Conservation (phyloP, 2,797 vertebrate species). For the Parotocinclus haroldoi region DNA sequence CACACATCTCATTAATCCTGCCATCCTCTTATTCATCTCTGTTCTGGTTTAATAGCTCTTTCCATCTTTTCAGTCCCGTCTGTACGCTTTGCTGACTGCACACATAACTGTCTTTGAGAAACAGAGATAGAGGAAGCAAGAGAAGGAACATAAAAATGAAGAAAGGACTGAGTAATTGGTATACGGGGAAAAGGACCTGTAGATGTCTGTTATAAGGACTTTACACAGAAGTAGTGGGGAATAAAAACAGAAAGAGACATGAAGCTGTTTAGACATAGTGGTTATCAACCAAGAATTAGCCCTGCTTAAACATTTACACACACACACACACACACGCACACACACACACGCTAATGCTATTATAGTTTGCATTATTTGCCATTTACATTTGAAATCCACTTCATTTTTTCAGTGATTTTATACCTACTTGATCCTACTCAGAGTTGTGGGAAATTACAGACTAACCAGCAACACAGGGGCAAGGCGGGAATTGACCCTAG, state of each 20-base stretch:
- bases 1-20: conserved; percentile 22
- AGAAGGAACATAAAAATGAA: background rate
- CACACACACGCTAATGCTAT: background rate
- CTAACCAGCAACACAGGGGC: too few species aligned
- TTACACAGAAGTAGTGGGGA: background rate
- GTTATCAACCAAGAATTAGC: conserved; percentile 15
- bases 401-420: too few species aligned
- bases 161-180: background rate
- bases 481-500: too few species aligned
- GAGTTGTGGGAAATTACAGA: too few species aligned
- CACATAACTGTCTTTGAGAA: conserved; percentile 5
- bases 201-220: background rate
- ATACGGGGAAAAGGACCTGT: background rate
- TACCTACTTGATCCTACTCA: too few species aligned
- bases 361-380: too few species aligned
- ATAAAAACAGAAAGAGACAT: background rate
- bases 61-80: conserved; percentile 9
- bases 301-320: conserved; percentile 1
- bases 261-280: conserved; percentile 21
- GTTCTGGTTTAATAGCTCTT: conserved; percentile 10
- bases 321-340: conserved; percentile 16
- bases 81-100: conserved; percentile 8
- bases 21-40: conserved; percentile 20
- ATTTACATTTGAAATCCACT: too few species aligned
- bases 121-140: background rate